Conservation (phyloP, 2,113 vertebrate species). For the Uria lomvia region DNA sequence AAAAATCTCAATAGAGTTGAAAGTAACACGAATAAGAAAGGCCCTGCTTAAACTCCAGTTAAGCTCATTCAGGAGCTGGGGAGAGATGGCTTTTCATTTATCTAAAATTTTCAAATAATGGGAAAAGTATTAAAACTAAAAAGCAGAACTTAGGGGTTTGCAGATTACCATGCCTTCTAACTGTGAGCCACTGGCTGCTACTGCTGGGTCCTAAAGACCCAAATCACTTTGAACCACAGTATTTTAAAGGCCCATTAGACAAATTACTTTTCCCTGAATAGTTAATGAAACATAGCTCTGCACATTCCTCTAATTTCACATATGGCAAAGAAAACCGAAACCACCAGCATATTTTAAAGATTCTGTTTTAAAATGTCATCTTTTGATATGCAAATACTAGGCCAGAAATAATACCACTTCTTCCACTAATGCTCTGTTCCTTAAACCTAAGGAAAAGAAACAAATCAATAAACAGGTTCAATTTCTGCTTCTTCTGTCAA, state of each 20-base stretch:
- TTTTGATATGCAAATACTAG: slow-evolving; percentile 37
- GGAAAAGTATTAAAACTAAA: neutral
- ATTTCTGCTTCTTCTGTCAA: neutral
- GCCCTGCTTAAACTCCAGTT: neutral
- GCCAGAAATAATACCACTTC: slow-evolving; percentile 36
- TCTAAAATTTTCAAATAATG: neutral
- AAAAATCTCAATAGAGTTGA: neutral
- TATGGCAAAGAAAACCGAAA: neutral
- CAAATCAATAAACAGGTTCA: slow-evolving; percentile 17
- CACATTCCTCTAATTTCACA: neutral
- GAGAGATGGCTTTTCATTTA: neutral
- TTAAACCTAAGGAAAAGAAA: neutral
- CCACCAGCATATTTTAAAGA: neutral
- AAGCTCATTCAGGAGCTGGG: neutral
- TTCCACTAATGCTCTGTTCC: neutral
- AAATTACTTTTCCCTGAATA: neutral
- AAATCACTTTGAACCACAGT: neutral
- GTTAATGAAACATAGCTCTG: neutral
- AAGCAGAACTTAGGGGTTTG: neutral
- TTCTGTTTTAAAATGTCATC: slow-evolving; percentile 10
- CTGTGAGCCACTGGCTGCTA: neutral
- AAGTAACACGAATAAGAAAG: neutral
- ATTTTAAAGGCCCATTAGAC: neutral
- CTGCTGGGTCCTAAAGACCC: neutral
- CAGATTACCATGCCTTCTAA: neutral